A percentile compares a stretch with the other conserved stretches of the same genome.
Conservation (phyloP, 2,888 invertebrate species). For the Octonoba sinensis region DNA sequence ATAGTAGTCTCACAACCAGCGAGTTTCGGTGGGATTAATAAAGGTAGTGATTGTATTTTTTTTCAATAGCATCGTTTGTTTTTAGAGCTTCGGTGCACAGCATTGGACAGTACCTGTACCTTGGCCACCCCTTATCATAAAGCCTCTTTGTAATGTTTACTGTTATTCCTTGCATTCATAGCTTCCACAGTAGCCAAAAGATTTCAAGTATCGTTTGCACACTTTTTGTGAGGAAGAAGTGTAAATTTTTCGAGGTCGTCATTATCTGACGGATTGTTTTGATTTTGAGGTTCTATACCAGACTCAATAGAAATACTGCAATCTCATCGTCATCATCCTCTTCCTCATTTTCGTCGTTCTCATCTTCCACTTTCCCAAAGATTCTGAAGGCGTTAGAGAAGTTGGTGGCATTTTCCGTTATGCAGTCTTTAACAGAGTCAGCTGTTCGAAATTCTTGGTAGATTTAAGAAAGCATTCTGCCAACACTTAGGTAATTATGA, state of each 20-base stretch:
- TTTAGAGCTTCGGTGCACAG: background rate
- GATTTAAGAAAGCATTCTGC: background rate
- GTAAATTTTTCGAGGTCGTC: background rate
- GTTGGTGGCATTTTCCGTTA: background rate
- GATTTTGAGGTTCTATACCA: background rate
- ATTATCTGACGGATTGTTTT: background rate
- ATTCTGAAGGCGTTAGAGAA: background rate
- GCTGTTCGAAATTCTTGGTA: background rate
- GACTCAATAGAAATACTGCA: slow-evolving; percentile 1
- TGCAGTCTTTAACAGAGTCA: slow-evolving; percentile 1
- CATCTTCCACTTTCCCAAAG: background rate
- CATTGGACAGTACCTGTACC: background rate
- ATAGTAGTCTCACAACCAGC: background rate
- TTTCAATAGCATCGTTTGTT: slow-evolving; percentile 1
- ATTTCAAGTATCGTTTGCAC: background rate
- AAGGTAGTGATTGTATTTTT: background rate
- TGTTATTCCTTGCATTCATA: background rate
- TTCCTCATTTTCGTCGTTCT: background rate
- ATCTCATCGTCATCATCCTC: slow-evolving; percentile 1
- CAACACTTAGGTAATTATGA: background rate
- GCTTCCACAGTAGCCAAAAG: background rate
- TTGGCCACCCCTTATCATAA: background rate
- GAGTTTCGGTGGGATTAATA: background rate
- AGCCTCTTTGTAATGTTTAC: background rate
- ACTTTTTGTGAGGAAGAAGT: background rate